phyloP scores from a whole-genome alignment of 2,888 invertebrate species.

The Nysson spinosus region DNA sequence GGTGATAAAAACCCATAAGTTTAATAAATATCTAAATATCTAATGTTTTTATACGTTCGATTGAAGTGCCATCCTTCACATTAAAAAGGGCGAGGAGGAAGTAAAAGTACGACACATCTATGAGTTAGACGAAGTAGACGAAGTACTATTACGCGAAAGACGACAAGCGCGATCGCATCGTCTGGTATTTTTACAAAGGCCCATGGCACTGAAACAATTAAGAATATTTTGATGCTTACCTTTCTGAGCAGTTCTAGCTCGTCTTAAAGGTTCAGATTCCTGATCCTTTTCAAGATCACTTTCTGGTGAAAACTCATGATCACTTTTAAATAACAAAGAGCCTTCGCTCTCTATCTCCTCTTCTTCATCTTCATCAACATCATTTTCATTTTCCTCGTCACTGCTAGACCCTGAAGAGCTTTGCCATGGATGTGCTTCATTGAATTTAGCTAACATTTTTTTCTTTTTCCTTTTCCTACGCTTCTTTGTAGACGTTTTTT shows the following conservation, averaged over 20 bases:
- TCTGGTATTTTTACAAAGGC: too few relatives aligned
- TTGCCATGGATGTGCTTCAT: conserved; percentile 80
- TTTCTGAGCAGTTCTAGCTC: conserved; percentile 91
- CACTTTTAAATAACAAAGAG: conserved; percentile 83
- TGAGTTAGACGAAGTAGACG: too few relatives aligned
- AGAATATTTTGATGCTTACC: too few relatives aligned
- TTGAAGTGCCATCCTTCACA: too few relatives aligned
- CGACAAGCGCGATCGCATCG: too few relatives aligned
- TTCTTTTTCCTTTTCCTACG: conserved; percentile 76
- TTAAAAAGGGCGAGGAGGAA: too few relatives aligned
- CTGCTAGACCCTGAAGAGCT: conserved; percentile 80
- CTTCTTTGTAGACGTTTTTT: conserved; percentile 75
- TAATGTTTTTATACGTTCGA: too few relatives aligned
- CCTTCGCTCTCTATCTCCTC: conserved; percentile 77
- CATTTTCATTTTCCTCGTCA: conserved; percentile 74
- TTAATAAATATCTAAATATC: too few relatives aligned
- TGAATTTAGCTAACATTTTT: conserved; percentile 75
- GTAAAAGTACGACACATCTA: too few relatives aligned
- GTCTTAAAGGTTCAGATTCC: conserved; percentile 85
- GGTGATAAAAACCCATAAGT: too few relatives aligned
- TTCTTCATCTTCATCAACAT: conserved; percentile 78
- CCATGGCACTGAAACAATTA: too few relatives aligned
- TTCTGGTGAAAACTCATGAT: conserved; percentile 96
- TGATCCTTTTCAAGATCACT: conserved; percentile 89
- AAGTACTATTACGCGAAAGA: too few relatives aligned